These are phyloP conservation scores for Podarcis siculus DNA, from an alignment of 2,797 vertebrate species.

Conservation along the genomic window DNA sequence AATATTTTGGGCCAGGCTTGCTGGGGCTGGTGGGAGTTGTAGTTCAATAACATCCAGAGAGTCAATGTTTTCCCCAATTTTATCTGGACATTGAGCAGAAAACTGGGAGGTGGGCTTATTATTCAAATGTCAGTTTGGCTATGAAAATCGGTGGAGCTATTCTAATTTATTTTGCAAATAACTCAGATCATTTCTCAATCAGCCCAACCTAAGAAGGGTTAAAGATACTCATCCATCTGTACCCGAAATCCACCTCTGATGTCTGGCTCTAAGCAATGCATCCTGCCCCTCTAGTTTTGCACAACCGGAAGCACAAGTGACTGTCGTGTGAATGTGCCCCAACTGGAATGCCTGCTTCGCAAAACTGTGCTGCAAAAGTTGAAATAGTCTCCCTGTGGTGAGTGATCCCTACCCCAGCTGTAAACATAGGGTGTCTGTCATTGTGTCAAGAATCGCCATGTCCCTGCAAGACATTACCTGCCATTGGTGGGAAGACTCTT, in stretches of 20 bases:
- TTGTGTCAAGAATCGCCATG: background rate
- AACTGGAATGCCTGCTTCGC: background rate
- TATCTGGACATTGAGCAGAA: background rate
- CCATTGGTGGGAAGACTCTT: too few relatives aligned
- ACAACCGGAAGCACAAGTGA: background rate
- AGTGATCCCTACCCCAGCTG: background rate
- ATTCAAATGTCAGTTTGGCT: background rate
- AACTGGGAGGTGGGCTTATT: background rate
- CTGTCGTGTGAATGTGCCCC: background rate
- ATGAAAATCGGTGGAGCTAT: background rate
- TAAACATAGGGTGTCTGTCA: background rate
- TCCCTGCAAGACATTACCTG: background rate
- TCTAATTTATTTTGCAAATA: background rate
- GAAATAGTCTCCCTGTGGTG: background rate
- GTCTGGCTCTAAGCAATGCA: background rate
- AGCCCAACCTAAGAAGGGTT: background rate
- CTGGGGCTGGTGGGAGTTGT: too few relatives aligned
- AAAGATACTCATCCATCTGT: background rate
- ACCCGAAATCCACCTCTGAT: background rate
- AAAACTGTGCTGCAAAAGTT: background rate
- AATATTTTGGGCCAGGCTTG: too few relatives aligned
- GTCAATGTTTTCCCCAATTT: too few relatives aligned
- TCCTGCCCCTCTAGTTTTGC: background rate
- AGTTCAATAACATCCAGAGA: too few relatives aligned
- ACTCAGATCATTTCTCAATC: background rate